A percentile compares a stretch with the other conserved stretches of the same genome.
phyloP scores from a whole-genome alignment of 2,113 vertebrate genomes.

The Oreochromis spilurus region DNA sequence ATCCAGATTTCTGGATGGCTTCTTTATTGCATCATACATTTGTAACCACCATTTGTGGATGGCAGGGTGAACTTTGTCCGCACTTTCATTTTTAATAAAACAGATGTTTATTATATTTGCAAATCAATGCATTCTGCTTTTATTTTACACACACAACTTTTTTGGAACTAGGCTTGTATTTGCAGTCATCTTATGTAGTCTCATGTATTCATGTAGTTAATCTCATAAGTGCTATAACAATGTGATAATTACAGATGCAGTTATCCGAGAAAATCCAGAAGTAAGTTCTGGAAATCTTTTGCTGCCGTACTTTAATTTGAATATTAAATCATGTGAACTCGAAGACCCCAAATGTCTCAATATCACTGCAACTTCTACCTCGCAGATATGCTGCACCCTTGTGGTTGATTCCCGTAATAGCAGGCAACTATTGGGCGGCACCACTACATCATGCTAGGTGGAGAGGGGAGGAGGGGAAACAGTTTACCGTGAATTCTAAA shows the following conservation, averaged over 20 bases:
- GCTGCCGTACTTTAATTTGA: not conserved
- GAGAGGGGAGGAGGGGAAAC: not conserved
- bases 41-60: not conserved
- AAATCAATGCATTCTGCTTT: not conserved
- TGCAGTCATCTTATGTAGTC: not conserved
- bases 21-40: not conserved
- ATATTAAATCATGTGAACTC: not conserved
- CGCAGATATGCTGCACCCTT: not conserved
- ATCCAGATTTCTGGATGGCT: not conserved
- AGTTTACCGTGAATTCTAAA: not conserved
- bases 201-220: not conserved
- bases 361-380: not conserved
- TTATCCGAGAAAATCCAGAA: not conserved
- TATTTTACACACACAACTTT: not conserved
- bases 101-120: not conserved
- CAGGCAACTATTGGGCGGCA: not conserved
- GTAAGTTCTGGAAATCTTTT: not conserved
- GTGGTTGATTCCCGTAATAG: not conserved
- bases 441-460: not conserved
- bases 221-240: not conserved
- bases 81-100: not conserved
- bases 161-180: not conserved
- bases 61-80: not conserved
- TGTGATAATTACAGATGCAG: not conserved
- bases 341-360: not conserved